A percentile compares a stretch with the other conserved stretches of the same genome.
phyloP scores from a whole-genome alignment of 2,888 invertebrate genomes.

The Drosophila kokeensis region DNA sequence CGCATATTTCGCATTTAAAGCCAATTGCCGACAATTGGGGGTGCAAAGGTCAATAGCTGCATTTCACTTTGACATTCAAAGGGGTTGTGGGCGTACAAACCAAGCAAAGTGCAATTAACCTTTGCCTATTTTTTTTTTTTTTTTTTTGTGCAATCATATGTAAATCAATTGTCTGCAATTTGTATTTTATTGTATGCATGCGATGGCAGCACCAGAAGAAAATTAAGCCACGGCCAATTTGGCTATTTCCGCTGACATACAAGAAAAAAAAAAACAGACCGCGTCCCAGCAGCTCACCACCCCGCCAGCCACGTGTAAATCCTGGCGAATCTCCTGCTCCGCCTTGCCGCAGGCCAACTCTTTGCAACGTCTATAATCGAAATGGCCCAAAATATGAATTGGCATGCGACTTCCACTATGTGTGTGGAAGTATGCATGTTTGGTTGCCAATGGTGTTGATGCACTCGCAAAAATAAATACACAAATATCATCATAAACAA shows the following conservation, averaged over 20 bases:
- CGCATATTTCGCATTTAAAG: constrained; percentile 3
- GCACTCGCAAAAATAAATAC: constrained; percentile 3
- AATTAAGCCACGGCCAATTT: constrained; percentile 80
- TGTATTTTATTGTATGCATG: constrained; percentile 69
- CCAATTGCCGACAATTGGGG: background rate
- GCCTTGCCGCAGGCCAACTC: constrained; percentile 13
- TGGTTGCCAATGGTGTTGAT: constrained; percentile 9
- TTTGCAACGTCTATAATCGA: constrained; percentile 17
- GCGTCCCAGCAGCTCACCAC: background rate
- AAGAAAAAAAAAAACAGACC: constrained; percentile 29
- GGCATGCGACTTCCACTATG: constrained; percentile 43
- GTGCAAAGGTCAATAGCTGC: constrained; percentile 42
- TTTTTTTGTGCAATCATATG: constrained; percentile 64
- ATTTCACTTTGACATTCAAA: constrained; percentile 72
- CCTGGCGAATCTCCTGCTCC: background rate
- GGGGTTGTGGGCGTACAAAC: constrained; percentile 7
- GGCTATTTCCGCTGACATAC: constrained; percentile 72
- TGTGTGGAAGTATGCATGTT: constrained; percentile 7
- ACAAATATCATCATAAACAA: background rate
- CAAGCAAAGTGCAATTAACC: constrained; percentile 63
- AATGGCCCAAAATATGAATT: constrained; percentile 66
- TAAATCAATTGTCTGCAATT: constrained; percentile 78
- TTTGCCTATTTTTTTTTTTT: constrained; percentile 69
- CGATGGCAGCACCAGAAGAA: constrained; percentile 36
- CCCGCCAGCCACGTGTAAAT: constrained; percentile 8